Conservation (phyloP, 2,113 vertebrate species). For the Acanthochromis polyacanthus region DNA sequence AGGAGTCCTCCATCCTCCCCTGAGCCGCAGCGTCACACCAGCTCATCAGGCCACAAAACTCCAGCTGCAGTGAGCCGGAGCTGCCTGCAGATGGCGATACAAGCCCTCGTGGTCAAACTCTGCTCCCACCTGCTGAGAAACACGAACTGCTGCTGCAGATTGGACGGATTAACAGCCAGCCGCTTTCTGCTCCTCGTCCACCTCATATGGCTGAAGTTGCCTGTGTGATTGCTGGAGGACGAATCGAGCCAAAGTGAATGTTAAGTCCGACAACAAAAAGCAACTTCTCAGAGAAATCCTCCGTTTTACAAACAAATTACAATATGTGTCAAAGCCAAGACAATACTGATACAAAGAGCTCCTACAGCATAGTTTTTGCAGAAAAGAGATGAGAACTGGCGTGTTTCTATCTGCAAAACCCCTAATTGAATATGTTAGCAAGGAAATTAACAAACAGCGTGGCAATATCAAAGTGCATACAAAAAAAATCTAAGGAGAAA, state of each 20-base stretch:
- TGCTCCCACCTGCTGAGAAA: slow-evolving; percentile 1
- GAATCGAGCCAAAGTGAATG: slow-evolving; percentile 50
- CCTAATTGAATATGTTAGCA: too few relatives aligned
- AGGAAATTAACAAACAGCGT: too few relatives aligned
- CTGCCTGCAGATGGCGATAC: slow-evolving; percentile 63
- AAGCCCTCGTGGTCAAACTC: slow-evolving; percentile 3
- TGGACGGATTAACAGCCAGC: slow-evolving; percentile 19
- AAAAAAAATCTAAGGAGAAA: background rate
- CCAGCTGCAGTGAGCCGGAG: slow-evolving; percentile 22
- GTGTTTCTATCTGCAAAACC: background rate
- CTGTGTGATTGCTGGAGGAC: slow-evolving; percentile 30
- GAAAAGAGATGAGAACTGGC: background rate
- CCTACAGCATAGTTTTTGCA: background rate
- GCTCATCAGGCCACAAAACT: background rate
- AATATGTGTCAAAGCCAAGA: background rate
- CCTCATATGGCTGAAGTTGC: slow-evolving; percentile 13
- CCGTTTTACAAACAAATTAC: background rate
- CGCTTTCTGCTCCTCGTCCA: background rate
- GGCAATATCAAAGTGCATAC: too few relatives aligned
- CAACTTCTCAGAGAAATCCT: background rate
- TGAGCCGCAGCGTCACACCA: slow-evolving; percentile 1
- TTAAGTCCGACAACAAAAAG: slow-evolving; percentile 11
- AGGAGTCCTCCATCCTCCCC: slow-evolving; percentile 25
- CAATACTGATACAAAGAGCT: background rate
- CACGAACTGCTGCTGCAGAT: background rate